Evolutionary conservation across 2,797 vertebrate species (phyloP), one percentile per base, ranked within the genome.

Genomic region (Sitta carolinensis): DNA sequence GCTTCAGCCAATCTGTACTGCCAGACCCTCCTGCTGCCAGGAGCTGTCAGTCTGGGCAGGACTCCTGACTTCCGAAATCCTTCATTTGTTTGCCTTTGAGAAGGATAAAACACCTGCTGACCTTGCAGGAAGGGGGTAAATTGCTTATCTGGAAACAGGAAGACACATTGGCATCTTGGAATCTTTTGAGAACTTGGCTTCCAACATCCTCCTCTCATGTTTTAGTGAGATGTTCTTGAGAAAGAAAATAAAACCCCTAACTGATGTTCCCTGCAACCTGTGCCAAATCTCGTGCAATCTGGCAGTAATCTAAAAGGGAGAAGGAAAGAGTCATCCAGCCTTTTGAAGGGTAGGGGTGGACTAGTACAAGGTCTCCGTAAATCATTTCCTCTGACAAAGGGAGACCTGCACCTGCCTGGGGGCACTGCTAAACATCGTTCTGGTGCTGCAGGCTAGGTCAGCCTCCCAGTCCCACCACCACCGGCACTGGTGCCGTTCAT

Each of bases 61-160:
- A 34, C 68, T 87, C 74, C 85, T 64, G 50, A 10, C 20, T 76
- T 75, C 27, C 34, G 55, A 29, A 13, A 1, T 51, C 63, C 40
- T 80, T 80, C 78, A 59, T 90, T 90, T 85, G 67, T 52, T 64
- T 51, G 54, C 55, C 89, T 96, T 89, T 91, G 84, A 89, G 90
- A 72, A 82, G 83, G 66, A 61, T 47, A 42, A 84, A 92, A 73
- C 48, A 55, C 73, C 55, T 4, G 7, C 92, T 84, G 84, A 66
- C 89, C 83, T 76, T 54, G 63, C 76, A 82, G 83, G 73, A 78
- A 89, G 69, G 62, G 50, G 69, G 82, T 73, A 87, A 88, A 84
- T 79, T 88, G 51, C 59, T 79, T 45, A 48, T 32, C 59, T 91
- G 88, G 66, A 80, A 89, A n/a, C 0, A 4, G 55, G 8, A 40